Conservation (phyloP, 2,113 vertebrate species). For the Oplegnathus fasciatus region DNA sequence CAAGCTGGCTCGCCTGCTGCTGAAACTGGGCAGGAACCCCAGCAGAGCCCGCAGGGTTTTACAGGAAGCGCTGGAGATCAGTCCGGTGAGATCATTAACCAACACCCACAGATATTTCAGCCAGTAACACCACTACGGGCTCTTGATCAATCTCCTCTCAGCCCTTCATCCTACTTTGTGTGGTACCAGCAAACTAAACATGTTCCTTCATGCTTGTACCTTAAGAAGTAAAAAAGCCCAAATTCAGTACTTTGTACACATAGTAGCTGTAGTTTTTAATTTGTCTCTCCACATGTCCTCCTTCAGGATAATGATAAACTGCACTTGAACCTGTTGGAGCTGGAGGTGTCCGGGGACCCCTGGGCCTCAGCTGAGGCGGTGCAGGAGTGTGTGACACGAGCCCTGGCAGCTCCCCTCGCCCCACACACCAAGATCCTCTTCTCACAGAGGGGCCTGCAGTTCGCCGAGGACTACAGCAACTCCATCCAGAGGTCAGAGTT, state of each 20-base stretch:
- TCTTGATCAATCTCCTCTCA: not conserved
- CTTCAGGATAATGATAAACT: constrained; percentile 87
- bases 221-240: no score
- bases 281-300: not conserved
- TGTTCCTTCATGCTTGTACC: not conserved
- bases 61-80: constrained; percentile 86
- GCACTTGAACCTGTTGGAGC: constrained; percentile 88
- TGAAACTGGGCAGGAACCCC: constrained; percentile 83
- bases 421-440: constrained; percentile 86
- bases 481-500: constrained; percentile 84
- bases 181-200: not conserved
- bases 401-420: constrained; percentile 85
- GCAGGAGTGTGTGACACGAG: constrained; percentile 87
- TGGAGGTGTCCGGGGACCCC: constrained; percentile 85
- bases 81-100: constrained; percentile 80
- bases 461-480: constrained; percentile 87
- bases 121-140: not conserved
- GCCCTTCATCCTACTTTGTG: not conserved
- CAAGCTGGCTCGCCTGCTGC: constrained; percentile 86
- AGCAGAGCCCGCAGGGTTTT: constrained; percentile 82
- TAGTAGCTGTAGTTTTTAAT: not conserved
- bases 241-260: not conserved
- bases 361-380: constrained; percentile 82
- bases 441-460: constrained; percentile 89
- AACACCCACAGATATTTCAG: not conserved